Evolutionary conservation across 2,113 vertebrate species (phyloP).

Genomic region (Vombatus ursinus): DNA sequence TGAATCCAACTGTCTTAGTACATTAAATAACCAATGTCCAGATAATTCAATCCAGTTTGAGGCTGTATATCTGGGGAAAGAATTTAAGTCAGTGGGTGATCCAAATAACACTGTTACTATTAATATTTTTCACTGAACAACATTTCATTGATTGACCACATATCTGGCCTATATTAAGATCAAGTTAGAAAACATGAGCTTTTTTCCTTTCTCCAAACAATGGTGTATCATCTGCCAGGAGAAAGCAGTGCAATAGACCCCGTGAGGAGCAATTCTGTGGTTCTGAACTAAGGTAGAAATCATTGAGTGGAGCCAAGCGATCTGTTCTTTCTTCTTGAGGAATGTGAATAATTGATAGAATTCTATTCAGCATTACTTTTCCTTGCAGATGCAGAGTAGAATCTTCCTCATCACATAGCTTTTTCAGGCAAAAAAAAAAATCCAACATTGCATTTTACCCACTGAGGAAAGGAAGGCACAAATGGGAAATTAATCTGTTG

Average conservation of each 20-base stretch:
- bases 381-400: constrained; percentile 57
- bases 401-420: constrained; percentile 68
- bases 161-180: constrained; percentile 63
- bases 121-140: constrained; percentile 25
- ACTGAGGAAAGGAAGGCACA: constrained; percentile 59
- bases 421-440: constrained; percentile 61
- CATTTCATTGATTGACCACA: constrained; percentile 46
- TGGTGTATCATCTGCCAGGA: constrained; percentile 20
- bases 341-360: constrained; percentile 71
- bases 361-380: constrained; percentile 63
- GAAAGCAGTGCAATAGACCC: constrained; percentile 4
- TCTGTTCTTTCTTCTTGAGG: constrained; percentile 66
- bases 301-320: constrained; percentile 70
- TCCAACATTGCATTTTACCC: constrained; percentile 52
- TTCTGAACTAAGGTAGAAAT: constrained; percentile 60
- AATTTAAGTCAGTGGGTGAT: constrained; percentile 10
- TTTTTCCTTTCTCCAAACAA: constrained; percentile 42
- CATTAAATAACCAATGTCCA: constrained; percentile 29
- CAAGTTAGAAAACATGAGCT: constrained; percentile 44
- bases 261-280: neutral
- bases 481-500: constrained; percentile 71
- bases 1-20: neutral
- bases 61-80: constrained; percentile 34
- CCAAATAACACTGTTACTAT: constrained; percentile 38
- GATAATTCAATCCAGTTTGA: constrained; percentile 32